Evolutionary conservation across 2,888 invertebrate species (phyloP), one percentile per base, ranked within the genome.

Genomic region (Crossocerus cetratus): DNA sequence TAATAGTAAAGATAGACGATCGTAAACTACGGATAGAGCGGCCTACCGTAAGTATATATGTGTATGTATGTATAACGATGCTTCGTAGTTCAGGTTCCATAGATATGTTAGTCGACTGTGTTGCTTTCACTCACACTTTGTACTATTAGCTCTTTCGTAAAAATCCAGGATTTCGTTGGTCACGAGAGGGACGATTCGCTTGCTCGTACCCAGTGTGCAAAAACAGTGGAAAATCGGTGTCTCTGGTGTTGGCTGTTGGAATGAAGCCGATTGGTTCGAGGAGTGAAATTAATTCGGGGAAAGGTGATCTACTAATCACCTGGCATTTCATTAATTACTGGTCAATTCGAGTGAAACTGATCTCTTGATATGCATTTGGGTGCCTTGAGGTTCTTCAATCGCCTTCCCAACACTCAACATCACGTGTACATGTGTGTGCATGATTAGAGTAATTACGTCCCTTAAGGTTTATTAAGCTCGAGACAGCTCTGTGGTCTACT

Each of bases 381-480:
- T n/a, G n/a, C n/a, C n/a, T n/a, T n/a, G n/a, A n/a, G n/a, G n/a
- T n/a, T n/a, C n/a, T n/a, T n/a, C n/a, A n/a, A 11, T 11, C 32
- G 8, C 1, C 32, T 32, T 32, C 11, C 32, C 32, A 32, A 11
- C 8, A 32, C 8, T 32, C 32, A 32, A 32, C 32, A 32, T 4
- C 5, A 32, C 32, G 32, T 32, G 32, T 32, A 32, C 11, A 32
- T 32, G 32, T 32, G 32, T 32, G 32, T 32, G 32, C 5, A 32
- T 32, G 42, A 23, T 59, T 21, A 21, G 42, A 44, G 53, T 59
- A 59, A 57, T 69, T 63, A n/a, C 63, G 58, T 62, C 70, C 66
- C 74, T 69, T 55, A 23, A 58, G 32, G 23, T 43, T 45, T 60
- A 58, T 42, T 68, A 74, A 75, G 69, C 66, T 73, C 64, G 73